Conservation (phyloP, 2,888 invertebrate species). For the Eupithecia abbreviata region DNA sequence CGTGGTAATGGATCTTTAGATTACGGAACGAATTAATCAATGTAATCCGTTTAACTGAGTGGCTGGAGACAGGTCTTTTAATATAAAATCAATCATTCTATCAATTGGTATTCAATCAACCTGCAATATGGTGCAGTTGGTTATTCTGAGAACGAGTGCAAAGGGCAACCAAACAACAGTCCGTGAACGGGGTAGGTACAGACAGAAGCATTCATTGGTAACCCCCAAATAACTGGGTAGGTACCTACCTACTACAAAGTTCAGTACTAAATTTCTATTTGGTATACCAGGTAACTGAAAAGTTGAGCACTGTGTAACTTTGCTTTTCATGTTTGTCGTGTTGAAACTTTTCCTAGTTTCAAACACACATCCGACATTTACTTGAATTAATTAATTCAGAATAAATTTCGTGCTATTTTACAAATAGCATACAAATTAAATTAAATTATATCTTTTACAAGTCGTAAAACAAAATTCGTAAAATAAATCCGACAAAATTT, state of each 20-base stretch:
- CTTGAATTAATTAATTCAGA: background rate
- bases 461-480: background rate
- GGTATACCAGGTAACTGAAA: background rate
- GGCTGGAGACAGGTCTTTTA: conserved; percentile 5
- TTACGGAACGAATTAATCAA: conserved; percentile 27
- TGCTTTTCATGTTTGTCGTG: background rate
- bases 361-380: background rate
- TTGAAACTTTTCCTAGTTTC: background rate
- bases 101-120: background rate
- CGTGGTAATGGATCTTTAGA: conserved; percentile 29
- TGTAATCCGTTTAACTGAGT: conserved; percentile 26
- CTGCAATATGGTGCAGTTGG: background rate
- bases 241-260: no score
- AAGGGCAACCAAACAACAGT: background rate
- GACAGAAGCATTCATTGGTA: no score
- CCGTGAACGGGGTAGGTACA: background rate
- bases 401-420: background rate
- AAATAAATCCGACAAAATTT: background rate
- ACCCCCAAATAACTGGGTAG: no score
- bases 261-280: background rate
- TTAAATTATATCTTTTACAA: background rate
- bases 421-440: background rate
- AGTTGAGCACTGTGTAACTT: background rate
- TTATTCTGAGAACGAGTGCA: background rate
- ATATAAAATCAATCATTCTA: background rate